Evolutionary conservation across 2,113 vertebrate species (phyloP).

Genomic region (human (Homo sapiens)): GRCh38 chr16:55325001-55325500

Average conservation of each 20-base stretch:
- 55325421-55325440: not conserved
- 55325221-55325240: not conserved
- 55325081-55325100: slow-evolving; percentile 95
- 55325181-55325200: not conserved
- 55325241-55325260: not conserved
- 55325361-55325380: not conserved
- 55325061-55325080: not conserved
- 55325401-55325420: not conserved
- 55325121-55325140: slow-evolving; percentile 97
- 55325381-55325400: not conserved
- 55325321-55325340: not conserved
- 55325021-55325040: not conserved
- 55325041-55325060: not conserved
- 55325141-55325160: slow-evolving; percentile 42
- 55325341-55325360: not conserved
- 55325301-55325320: not conserved
- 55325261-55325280: not conserved
- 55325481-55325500: not conserved
- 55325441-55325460: not conserved
- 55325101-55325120: slow-evolving; percentile 98
- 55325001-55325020: not conserved
- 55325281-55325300: not conserved
- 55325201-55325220: not conserved
- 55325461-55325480: not conserved
- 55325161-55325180: not conserved